Conservation (phyloP, 2,113 vertebrate species). For the Synchiropus splendidus region DNA sequence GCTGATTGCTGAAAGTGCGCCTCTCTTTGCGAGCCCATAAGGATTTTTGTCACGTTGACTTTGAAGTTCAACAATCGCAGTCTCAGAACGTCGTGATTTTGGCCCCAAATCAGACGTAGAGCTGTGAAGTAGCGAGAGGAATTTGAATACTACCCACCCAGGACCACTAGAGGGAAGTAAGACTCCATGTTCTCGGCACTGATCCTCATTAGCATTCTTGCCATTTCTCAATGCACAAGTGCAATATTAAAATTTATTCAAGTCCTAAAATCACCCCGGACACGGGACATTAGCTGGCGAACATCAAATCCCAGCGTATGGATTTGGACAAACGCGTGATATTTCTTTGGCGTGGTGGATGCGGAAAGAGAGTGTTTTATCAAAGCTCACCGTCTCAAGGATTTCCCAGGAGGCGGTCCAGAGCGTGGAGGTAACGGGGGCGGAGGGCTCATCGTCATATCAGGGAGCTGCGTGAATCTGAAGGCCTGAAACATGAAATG, state of each 20-base stretch:
- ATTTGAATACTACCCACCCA: constrained; percentile 1
- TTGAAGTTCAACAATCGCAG: constrained; percentile 71
- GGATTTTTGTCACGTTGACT: constrained; percentile 70
- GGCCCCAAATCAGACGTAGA: constrained; percentile 89
- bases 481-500: constrained; percentile 74
- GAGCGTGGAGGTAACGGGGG: constrained; percentile 90
- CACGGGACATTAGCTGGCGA: constrained; percentile 28
- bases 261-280: constrained; percentile 35
- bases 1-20: constrained; percentile 73
- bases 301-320: constrained; percentile 29
- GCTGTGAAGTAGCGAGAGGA: constrained; percentile 49
- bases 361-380: constrained; percentile 5
- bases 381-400: constrained; percentile 73
- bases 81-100: constrained; percentile 78
- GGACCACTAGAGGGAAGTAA: constrained; percentile 46
- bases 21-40: constrained; percentile 71
- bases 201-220: constrained; percentile 49
- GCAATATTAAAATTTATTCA: constrained; percentile 56
- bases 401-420: constrained; percentile 78
- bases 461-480: constrained; percentile 95
- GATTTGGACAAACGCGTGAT: constrained; percentile 30
- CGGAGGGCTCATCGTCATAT: constrained; percentile 89
- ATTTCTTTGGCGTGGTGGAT: too few relatives aligned
- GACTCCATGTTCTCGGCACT: constrained; percentile 3
- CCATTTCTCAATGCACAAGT: constrained; percentile 39